Conservation (phyloP, 2,888 invertebrate species). For the Chelonus formosanus region DNA sequence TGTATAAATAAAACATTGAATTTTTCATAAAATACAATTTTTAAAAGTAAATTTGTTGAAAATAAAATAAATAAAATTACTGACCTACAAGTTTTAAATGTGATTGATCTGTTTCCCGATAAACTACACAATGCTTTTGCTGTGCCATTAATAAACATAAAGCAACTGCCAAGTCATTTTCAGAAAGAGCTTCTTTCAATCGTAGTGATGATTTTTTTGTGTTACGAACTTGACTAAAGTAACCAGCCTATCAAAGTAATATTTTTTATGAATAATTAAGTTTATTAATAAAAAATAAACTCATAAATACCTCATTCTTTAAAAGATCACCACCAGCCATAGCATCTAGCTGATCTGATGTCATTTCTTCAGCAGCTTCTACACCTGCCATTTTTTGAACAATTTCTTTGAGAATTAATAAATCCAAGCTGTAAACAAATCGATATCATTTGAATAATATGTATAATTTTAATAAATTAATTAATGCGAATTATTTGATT, state of each 20-base stretch:
- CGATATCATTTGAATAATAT: not conserved
- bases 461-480: slow-evolving; percentile 9
- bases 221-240: slow-evolving; percentile 96
- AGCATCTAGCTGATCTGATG: slow-evolving; percentile 94
- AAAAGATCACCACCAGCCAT: slow-evolving; percentile 97
- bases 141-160: slow-evolving; percentile 95
- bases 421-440: slow-evolving; percentile 75
- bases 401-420: slow-evolving; percentile 94
- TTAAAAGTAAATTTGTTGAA: not conserved
- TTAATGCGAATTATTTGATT: not conserved
- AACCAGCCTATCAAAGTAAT: slow-evolving; percentile 79
- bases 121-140: slow-evolving; percentile 95
- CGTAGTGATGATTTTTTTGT: slow-evolving; percentile 94
- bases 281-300: slow-evolving; percentile 3
- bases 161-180: slow-evolving; percentile 92
- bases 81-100: slow-evolving; percentile 86
- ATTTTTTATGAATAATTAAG: slow-evolving; percentile 42
- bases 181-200: slow-evolving; percentile 93
- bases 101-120: slow-evolving; percentile 80
- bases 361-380: slow-evolving; percentile 96
- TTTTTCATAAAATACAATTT: not conserved
- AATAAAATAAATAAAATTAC: slow-evolving; percentile 30
- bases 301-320: slow-evolving; percentile 81
- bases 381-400: slow-evolving; percentile 99
- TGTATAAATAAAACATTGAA: slow-evolving; percentile 5